Conservation (phyloP, 2,888 invertebrate genomes). For the Rhimphoctona megacephalus region DNA sequence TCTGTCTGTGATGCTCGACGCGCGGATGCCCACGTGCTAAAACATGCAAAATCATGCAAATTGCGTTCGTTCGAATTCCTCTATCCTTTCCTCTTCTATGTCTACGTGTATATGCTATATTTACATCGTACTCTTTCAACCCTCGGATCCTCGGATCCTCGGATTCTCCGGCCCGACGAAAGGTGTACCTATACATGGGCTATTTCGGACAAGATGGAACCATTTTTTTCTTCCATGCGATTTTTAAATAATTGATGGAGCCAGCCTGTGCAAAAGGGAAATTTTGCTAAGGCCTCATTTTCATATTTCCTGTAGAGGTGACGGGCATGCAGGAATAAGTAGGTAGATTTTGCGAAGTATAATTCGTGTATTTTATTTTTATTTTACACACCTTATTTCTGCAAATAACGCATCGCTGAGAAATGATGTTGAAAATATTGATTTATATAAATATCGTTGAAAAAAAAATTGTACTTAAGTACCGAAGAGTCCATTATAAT, state of each 20-base stretch:
- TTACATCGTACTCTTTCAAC: conserved; percentile 40
- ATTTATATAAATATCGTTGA: too few relatives aligned
- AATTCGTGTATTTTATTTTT: neutral
- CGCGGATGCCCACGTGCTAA: conserved; percentile 78
- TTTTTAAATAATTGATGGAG: neutral
- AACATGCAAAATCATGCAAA: conserved; percentile 84
- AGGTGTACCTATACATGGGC: neutral
- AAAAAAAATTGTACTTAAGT: neutral
- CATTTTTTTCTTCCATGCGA: neutral
- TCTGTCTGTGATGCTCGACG: conserved; percentile 39
- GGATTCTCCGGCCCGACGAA: conserved; percentile 6
- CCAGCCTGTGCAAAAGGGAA: neutral
- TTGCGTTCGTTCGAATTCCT: conserved; percentile 83
- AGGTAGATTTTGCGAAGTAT: neutral
- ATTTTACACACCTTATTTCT: too few relatives aligned
- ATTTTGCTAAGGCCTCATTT: neutral
- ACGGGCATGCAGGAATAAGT: neutral
- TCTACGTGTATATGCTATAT: conserved; percentile 1
- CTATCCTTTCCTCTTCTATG: conserved; percentile 68
- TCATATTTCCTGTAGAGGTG: neutral
- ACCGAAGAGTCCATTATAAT: neutral
- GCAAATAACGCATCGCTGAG: too few relatives aligned
- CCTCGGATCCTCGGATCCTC: conserved; percentile 16
- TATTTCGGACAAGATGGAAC: neutral
- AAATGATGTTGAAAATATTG: neutral